A percentile compares a stretch with the other conserved stretches of the same genome.
phyloP scores from a whole-genome alignment of 2,113 vertebrate genomes.

The Vidua macroura region DNA sequence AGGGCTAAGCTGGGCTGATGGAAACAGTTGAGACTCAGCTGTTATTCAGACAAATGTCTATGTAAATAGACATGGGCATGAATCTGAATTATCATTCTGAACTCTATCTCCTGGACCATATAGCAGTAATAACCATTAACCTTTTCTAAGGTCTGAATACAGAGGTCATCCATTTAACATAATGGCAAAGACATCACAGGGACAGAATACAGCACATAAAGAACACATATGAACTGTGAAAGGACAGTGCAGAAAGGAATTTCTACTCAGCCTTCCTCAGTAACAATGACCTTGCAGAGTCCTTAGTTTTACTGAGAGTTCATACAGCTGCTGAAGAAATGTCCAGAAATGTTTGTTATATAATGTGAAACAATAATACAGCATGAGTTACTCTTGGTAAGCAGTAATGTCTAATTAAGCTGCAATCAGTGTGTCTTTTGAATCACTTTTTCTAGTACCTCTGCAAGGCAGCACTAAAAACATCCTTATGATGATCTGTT shows the following conservation, averaged over 20 bases:
- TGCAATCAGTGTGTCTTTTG: not conserved
- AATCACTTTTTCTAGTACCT: not conserved
- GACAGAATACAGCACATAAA: not conserved
- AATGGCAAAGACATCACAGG: slow-evolving; percentile 4
- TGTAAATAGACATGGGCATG: not conserved
- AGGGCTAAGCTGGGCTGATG: not conserved
- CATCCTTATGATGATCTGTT: not conserved
- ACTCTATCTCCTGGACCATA: not conserved
- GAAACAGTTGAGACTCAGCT: not conserved
- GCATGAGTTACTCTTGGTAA: not conserved
- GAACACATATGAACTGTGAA: slow-evolving; percentile 32
- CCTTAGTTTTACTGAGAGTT: not conserved
- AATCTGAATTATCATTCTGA: slow-evolving; percentile 1
- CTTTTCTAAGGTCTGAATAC: slow-evolving; percentile 25
- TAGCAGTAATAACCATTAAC: slow-evolving; percentile 44
- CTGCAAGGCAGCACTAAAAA: not conserved
- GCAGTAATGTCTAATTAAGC: not conserved
- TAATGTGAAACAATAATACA: not conserved
- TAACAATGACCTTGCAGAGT: not conserved
- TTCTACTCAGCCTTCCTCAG: not conserved
- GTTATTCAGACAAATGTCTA: not conserved
- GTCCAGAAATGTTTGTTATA: not conserved
- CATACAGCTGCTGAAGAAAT: not conserved
- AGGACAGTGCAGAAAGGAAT: not conserved
- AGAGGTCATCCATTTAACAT: not conserved